Base-by-base conservation (phyloP, 2,797 vertebrate genomes). In the Sebastes kiyomatsui region DNA sequence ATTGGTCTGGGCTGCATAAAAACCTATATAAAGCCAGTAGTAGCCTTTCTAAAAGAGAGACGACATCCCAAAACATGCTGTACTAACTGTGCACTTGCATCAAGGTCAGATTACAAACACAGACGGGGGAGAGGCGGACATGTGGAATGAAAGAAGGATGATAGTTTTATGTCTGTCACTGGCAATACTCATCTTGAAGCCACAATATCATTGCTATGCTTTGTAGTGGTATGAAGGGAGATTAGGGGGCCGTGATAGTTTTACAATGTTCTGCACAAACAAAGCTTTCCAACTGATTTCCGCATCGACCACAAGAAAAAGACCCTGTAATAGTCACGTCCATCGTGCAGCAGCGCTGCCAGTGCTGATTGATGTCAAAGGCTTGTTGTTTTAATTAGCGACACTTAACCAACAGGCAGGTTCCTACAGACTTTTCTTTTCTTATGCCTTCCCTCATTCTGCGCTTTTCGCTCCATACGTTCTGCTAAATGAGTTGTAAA, bases 261-360 rank as follows among this genome's bases (percentile, higher is more conserved):
- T 81, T 46, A 74, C 66, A 77, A 66, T 86, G 62, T 73, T 35
- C 82, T 70, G 65, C 75, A 71, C 80, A 90, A 87, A 89, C 84
- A 78, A 82, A 77, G 58, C 68, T 86, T 81, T 86, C 32, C 75
- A 60, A 67, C 35, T 80, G 61, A 88, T 90, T 91, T 87, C 25
- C 73, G 66, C 25, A n/a, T 68, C 16, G 27, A 83, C 87, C 87
- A 87, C 87, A 88, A 86, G 64, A 87, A 85, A 52, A 85, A 52
- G 67, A 72, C 7, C n/a, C 58, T n/a, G 49, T 52, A 60, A 77
- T 35, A 67, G 77, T 70, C 75, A 23, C 61, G 69, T 79, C 66
- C 58, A 78, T 72, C 33, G 4, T 38, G 55, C 30, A 56, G 62
- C 56, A 54, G 52, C 72, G 67, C 38, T 42, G 56, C 35, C 78